Evolutionary conservation across 2,888 invertebrate species (phyloP).

Genomic region (Polydrusus tereticollis): DNA sequence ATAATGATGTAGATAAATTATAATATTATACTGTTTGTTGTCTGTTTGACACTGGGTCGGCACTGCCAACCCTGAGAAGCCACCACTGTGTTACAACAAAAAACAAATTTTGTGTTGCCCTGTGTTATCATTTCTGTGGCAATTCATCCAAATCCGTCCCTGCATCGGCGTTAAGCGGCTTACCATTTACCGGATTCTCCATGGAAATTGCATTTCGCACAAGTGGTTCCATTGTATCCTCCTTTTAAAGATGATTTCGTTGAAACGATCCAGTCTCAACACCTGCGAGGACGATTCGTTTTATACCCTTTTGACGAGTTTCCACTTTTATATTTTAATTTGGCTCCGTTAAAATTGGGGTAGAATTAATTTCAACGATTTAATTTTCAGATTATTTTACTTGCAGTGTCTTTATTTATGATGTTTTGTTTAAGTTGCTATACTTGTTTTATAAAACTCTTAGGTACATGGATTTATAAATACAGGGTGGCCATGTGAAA

Average conservation of each 20-base stretch:
- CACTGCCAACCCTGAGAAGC: too few species aligned
- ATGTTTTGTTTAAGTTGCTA: too few species aligned
- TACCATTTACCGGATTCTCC: constrained; percentile 57
- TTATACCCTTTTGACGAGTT: constrained; percentile 8
- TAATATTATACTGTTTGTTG: too few species aligned
- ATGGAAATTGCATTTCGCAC: constrained; percentile 62
- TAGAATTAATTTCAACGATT: background rate
- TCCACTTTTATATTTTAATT: constrained; percentile 2
- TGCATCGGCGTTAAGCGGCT: constrained; percentile 61
- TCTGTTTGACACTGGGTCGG: too few species aligned
- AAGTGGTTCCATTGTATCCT: constrained; percentile 62
- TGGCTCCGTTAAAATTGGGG: constrained; percentile 1
- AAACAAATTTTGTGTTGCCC: too few species aligned
- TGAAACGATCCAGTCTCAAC: constrained; percentile 54
- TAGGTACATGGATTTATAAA: too few species aligned
- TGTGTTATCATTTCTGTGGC: background rate
- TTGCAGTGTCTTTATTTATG: background rate
- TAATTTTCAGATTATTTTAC: background rate
- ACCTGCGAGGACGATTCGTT: constrained; percentile 34
- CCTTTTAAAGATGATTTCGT: constrained; percentile 61
- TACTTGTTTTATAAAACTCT: too few species aligned
- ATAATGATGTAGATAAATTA: too few species aligned
- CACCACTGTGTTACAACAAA: too few species aligned
- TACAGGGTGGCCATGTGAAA: too few species aligned
- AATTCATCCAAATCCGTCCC: constrained; percentile 20